Conservation (phyloP, 2,113 vertebrate species). For the Pseudopodoces humilis region DNA sequence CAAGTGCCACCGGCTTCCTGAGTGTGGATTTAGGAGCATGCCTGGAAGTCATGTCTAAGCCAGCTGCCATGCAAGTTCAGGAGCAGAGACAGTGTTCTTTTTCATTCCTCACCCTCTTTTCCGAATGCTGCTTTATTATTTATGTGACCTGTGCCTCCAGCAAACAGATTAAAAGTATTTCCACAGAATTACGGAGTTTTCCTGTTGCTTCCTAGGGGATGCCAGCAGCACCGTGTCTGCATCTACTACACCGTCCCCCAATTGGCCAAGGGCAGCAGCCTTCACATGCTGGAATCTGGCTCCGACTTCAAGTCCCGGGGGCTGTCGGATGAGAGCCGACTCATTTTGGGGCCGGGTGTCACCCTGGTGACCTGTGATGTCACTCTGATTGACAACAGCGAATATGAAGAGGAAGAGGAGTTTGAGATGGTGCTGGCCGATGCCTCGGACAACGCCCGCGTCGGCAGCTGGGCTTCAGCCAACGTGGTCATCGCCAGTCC, state of each 20-base stretch:
- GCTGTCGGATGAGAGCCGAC: slow-evolving; percentile 78
- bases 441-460: slow-evolving; percentile 83
- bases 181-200: neutral
- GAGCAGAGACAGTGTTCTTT: neutral
- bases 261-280: slow-evolving; percentile 90
- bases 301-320: slow-evolving; percentile 93
- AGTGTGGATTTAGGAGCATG: neutral
- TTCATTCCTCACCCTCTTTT: neutral
- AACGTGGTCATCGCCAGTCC: slow-evolving; percentile 88
- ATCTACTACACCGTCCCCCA: slow-evolving; percentile 89
- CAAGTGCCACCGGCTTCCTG: neutral
- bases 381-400: slow-evolving; percentile 90
- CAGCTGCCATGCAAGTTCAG: neutral
- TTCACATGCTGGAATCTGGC: slow-evolving; percentile 85
- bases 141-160: neutral
- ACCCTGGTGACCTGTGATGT: slow-evolving; percentile 86
- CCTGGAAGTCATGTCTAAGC: neutral
- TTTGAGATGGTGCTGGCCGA: slow-evolving; percentile 88
- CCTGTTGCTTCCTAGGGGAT: slow-evolving; percentile 79
- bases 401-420: slow-evolving; percentile 94
- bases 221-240: slow-evolving; percentile 88
- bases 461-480: slow-evolving; percentile 78
- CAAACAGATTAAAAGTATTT: neutral
- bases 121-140: neutral
- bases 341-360: slow-evolving; percentile 85